Evolutionary conservation across 1,140 invertebrate species (phyloP).

Genomic region (Lepidurus apus): DNA sequence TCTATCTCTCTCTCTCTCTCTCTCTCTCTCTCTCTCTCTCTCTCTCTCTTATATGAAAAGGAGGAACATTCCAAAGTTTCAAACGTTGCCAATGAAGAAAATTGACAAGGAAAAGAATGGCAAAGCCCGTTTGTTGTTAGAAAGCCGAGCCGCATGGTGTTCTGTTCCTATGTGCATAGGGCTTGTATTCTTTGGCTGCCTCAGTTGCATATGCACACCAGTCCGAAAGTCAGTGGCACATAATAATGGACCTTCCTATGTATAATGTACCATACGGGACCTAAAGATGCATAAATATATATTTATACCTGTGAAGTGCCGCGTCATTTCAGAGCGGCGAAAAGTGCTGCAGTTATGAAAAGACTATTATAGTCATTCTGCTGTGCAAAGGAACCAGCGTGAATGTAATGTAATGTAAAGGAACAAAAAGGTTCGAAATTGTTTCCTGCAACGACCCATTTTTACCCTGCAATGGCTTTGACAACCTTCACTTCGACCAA

Average conservation of each 20-base stretch:
- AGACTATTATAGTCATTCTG: not conserved
- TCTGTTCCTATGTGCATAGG: not conserved
- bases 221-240: conserved; percentile 1
- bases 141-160: not conserved
- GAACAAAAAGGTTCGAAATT: not conserved
- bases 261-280: not conserved
- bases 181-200: not conserved
- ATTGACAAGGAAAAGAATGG: conserved; percentile 5
- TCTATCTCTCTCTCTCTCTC: not conserved
- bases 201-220: not conserved
- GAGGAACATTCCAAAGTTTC: not conserved
- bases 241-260: conserved; percentile 9
- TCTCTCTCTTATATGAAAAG: not conserved
- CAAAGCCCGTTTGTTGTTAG: not conserved
- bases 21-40: not conserved
- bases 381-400: not conserved
- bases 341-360: conserved; percentile 8
- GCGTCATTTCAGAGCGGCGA: not conserved
- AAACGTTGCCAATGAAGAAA: not conserved
- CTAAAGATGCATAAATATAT: not conserved
- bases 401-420: not conserved
- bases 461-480: too few relatives aligned
- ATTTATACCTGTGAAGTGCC: not conserved
- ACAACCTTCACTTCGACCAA: too few relatives aligned
- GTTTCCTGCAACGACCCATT: not conserved